These are phyloP conservation scores for Noctua janthe DNA, from an alignment of 2,888 invertebrate genomes.

Conservation along the genomic window DNA sequence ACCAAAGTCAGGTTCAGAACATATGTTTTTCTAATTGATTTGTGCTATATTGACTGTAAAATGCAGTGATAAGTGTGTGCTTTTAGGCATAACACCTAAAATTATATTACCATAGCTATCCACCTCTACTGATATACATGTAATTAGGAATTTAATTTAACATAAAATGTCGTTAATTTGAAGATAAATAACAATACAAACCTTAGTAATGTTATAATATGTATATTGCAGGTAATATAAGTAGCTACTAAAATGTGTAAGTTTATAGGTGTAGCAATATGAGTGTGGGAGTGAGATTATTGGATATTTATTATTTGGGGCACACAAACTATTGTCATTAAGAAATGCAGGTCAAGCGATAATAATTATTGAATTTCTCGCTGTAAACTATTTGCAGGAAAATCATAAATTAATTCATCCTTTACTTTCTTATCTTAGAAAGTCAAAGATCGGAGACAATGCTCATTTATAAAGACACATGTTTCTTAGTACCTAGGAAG, in stretches of 20 bases:
- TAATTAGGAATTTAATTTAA: constrained; percentile 42
- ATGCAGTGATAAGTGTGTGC: constrained; percentile 36
- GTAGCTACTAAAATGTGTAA: constrained; percentile 49
- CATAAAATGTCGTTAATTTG: constrained; percentile 41
- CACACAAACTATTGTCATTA: constrained; percentile 46
- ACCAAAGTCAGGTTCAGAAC: constrained; percentile 36
- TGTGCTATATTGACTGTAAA: constrained; percentile 28
- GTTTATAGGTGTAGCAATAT: constrained; percentile 44
- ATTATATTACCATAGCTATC: constrained; percentile 59
- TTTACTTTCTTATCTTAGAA: constrained; percentile 22
- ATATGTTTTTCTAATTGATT: constrained; percentile 17
- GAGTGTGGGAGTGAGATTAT: constrained; percentile 70
- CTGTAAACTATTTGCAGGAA: neutral
- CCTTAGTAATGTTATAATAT: constrained; percentile 40
- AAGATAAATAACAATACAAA: constrained; percentile 50
- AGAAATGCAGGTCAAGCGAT: constrained; percentile 25
- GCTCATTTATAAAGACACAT: constrained; percentile 61
- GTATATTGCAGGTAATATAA: constrained; percentile 57
- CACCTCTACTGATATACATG: constrained; percentile 60
- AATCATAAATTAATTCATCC: constrained; percentile 22
- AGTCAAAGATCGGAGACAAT: constrained; percentile 47
- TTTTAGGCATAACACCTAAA: constrained; percentile 44
- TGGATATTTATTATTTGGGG: constrained; percentile 60
- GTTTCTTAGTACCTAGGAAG: constrained; percentile 42
- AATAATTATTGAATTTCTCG: constrained; percentile 26